Evolutionary conservation across 2,797 vertebrate genomes (phyloP), one percentile per base, ranked within the genome.

Genomic region (Lerista edwardsae): DNA sequence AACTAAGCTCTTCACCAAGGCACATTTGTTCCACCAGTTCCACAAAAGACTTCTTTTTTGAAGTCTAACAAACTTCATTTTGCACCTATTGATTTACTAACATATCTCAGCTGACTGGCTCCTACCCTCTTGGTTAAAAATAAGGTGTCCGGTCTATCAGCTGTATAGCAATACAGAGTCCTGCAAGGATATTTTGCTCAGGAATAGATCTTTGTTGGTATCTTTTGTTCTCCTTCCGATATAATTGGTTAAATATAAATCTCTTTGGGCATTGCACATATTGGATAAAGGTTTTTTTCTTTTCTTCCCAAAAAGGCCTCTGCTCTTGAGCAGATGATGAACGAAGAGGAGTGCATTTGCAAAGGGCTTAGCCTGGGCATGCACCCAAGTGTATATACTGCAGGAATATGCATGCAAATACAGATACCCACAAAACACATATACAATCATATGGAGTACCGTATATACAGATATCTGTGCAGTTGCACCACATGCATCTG

Each of bases 401-500:
- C 67, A 79, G 76, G 29, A 89, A 57, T 29, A 19, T 9, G 29
- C 83, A 25, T 71, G 74, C 87, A 86, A 82, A 64, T 47, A 82
- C 12, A 39, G 80, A 75, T 84, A 77, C 85, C 81, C 81, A 89
- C 67, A 87, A 0, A 31, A 1, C 87, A 89, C 80, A 19, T 84
- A 89, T 79, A 90, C 75, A 91, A 88, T 90, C 71, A 55, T 79
- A 82, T 82, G 82, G 82, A 74, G 83, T 68, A 39, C 80, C 90
- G 86, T 80, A 76, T 86, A 83, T 44, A 79, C 77, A 91, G 82
- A 82, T 74, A 87, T 84, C 79, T 85, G 89, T 84, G 89, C 86
- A 59, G 62, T 27, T 41, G 83, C 79, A 57, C 14, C 9, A 19
- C 41, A 59, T 41, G 2, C 80, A 1, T 78, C 84, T 84, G 75